Base-by-base conservation (phyloP, 2,113 vertebrate species). In the Lophius piscatorius region DNA sequence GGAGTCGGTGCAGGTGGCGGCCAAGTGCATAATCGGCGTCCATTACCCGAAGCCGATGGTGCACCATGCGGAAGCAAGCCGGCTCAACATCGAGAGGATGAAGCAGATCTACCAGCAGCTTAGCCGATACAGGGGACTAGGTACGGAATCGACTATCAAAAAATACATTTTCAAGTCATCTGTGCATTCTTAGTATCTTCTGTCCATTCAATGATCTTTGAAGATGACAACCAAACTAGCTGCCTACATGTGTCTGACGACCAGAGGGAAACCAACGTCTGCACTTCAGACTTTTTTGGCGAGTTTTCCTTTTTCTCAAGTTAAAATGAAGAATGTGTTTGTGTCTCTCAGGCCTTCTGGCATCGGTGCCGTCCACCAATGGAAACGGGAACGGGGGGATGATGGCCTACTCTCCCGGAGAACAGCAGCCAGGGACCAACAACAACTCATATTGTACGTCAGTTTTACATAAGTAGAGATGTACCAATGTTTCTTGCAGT, bases 71-170 rank as follows among this genome's bases (percentile, higher is more conserved):
- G 91, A 92, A 70, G 79, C 90, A 0, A 92, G 91, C 68, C 83
- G 91, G 4, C 91, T 93, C 60, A 93, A 92, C 85, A 93, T 93
- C 8, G 92, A 93, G 80, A 88, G 92, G 60, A 93, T 93, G 92
- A 93, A 93, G 65, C 91, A 92, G 86, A 91, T 93, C 74, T 93
- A 93, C 83, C 91, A 92, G 84, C 91, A 92, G 18, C 89, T 93
- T 1, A 92, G 90, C 44, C 89, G 91, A 61, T 93, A 93, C 83
- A 57, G 91, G n/a, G 91, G 90, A 58, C 77, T 93, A 3, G 89
- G 92, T 91, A 61, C 70, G 85, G 21, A 3, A 28, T 11, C 14
- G 13, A 2, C 13, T 4, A 35, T 1, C 11, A 31, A 3, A 1
- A 10, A 31, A n/a, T n/a, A n/a, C n/a, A n/a, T n/a, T n/a, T n/a